Conservation (phyloP, 2,113 vertebrate genomes). For the Mus spicilegus region DNA sequence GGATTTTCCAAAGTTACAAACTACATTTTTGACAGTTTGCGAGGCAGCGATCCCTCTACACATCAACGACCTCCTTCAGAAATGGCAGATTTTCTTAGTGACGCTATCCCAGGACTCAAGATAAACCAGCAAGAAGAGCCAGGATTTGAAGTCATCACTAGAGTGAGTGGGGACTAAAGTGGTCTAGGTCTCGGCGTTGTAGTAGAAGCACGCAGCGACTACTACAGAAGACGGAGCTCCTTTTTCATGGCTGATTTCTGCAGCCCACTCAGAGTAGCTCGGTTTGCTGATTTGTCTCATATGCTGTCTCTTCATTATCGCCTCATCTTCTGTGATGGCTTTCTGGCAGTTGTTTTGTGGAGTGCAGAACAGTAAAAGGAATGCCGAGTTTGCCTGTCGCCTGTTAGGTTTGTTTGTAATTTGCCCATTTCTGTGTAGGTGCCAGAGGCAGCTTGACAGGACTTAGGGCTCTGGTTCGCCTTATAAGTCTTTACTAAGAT, state of each 20-base stretch:
- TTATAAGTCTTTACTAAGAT: slow-evolving; percentile 24
- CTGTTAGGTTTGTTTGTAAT: background rate
- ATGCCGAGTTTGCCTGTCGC: background rate
- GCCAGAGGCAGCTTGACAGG: background rate
- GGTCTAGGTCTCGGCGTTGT: background rate
- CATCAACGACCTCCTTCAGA: slow-evolving; percentile 94
- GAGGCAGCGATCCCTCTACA: slow-evolving; percentile 89
- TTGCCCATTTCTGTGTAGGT: background rate
- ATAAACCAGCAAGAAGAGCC: slow-evolving; percentile 99
- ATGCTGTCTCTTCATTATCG: background rate
- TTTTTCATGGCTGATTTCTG: slow-evolving; percentile 1
- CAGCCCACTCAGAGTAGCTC: background rate
- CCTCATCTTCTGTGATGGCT: slow-evolving; percentile 23
- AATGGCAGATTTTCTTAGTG: slow-evolving; percentile 94
- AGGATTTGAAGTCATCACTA: slow-evolving; percentile 98
- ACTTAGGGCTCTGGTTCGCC: background rate
- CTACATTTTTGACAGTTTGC: slow-evolving; percentile 95
- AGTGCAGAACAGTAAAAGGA: background rate
- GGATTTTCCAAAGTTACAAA: slow-evolving; percentile 98
- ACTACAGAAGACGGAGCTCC: background rate
- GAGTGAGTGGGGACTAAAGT: slow-evolving; percentile 89
- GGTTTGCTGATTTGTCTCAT: background rate
- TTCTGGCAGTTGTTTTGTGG: slow-evolving; percentile 6
- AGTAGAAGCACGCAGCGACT: background rate
- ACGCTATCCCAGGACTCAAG: slow-evolving; percentile 96